These are phyloP conservation scores for rabbit (Oryctolagus cuniculus) DNA, from an alignment of 2,113 vertebrate species.

Conservation along the genomic window mOryCun1.1 NC_091432.1:164275501-164276000, in stretches of 20 bases:
- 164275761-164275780: background rate
- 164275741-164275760: background rate
- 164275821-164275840: too few relatives aligned
- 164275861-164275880: too few relatives aligned
- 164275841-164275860: too few relatives aligned
- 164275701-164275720: background rate
- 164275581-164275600: background rate
- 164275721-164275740: constrained; percentile 39
- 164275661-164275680: background rate
- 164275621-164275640: constrained; percentile 34
- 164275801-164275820: background rate
- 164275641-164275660: background rate
- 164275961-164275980: too few relatives aligned
- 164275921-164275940: too few relatives aligned
- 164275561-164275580: constrained; percentile 47
- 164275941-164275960: too few relatives aligned
- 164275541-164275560: background rate
- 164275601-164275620: constrained; percentile 48
- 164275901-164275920: too few relatives aligned
- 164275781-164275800: background rate
- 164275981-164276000: too few relatives aligned
- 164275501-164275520: background rate
- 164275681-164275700: constrained; percentile 25
- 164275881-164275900: too few relatives aligned
- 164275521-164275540: background rate